These are phyloP conservation scores for Tragelaphus imberbis DNA, from an alignment of 2,113 vertebrate genomes.

Conservation along the genomic window DNA sequence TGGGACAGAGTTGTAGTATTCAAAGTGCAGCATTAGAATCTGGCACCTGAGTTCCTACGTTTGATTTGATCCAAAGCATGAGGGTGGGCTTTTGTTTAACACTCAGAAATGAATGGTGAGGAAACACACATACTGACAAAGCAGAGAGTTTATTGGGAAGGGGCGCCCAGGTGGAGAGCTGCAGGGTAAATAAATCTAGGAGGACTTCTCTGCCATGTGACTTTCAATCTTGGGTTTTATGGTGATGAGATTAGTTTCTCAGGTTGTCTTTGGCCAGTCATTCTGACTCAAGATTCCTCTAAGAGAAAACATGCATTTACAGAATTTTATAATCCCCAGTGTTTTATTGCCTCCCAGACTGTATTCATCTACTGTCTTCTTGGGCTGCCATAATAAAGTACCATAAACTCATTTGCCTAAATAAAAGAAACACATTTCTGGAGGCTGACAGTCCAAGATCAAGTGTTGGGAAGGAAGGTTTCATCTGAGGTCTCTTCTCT, in stretches of 20 bases:
- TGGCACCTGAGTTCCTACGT: background rate
- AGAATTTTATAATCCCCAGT: background rate
- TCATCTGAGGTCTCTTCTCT: background rate
- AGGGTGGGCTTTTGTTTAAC: background rate
- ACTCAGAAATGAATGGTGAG: background rate
- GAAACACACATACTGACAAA: background rate
- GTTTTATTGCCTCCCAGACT: background rate
- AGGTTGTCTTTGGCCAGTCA: background rate
- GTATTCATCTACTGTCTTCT: background rate
- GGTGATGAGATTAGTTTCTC: background rate
- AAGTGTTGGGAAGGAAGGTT: background rate
- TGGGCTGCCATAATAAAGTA: background rate
- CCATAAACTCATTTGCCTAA: background rate
- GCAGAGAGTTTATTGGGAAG: background rate
- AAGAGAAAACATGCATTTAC: background rate
- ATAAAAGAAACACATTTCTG: background rate
- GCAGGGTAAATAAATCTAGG: background rate
- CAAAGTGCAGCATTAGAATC: background rate
- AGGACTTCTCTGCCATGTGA: background rate
- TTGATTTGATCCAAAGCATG: background rate
- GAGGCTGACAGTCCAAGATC: background rate
- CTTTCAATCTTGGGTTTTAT: background rate
- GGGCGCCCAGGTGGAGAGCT: accelerated
- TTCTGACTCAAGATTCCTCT: background rate
- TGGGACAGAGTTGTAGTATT: background rate